These are phyloP conservation scores for Gerris lacustris DNA, from an alignment of 2,888 invertebrate species.

Conservation along the genomic window DNA sequence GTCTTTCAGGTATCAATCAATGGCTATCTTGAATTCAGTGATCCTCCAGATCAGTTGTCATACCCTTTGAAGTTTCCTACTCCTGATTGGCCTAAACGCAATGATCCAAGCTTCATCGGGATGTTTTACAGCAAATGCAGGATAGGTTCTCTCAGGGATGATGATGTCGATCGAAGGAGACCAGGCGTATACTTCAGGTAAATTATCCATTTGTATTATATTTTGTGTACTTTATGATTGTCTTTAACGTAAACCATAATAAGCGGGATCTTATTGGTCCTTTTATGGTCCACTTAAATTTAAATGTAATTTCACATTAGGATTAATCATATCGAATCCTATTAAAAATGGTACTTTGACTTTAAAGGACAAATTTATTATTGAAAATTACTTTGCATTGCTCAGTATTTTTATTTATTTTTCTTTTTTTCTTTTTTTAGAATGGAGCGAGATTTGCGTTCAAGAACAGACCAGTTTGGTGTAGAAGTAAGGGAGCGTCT, in stretches of 20 bases:
- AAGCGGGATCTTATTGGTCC: too few relatives aligned
- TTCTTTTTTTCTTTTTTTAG: conserved; percentile 34
- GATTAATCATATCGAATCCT: too few relatives aligned
- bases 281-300: too few relatives aligned
- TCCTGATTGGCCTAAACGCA: conserved; percentile 70
- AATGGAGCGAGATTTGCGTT: conserved; percentile 55
- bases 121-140: conserved; percentile 84
- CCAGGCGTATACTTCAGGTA: conserved; percentile 74
- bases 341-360: too few relatives aligned
- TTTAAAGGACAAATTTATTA: too few relatives aligned
- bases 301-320: too few relatives aligned
- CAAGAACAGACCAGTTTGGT: conserved; percentile 67
- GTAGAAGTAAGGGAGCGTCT: conserved; percentile 73
- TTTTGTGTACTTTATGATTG: too few relatives aligned
- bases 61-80: conserved; percentile 80
- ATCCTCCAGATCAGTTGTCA: conserved; percentile 70
- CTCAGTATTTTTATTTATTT: background rate
- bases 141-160: conserved; percentile 56
- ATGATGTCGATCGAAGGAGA: conserved; percentile 60
- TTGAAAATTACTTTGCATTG: background rate
- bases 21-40: conserved; percentile 78
- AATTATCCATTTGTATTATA: too few relatives aligned
- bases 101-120: conserved; percentile 87
- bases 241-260: too few relatives aligned
- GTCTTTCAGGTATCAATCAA: conserved; percentile 59